Base-by-base conservation (phyloP, 2,888 invertebrate genomes). In the Phasia obesa region DNA sequence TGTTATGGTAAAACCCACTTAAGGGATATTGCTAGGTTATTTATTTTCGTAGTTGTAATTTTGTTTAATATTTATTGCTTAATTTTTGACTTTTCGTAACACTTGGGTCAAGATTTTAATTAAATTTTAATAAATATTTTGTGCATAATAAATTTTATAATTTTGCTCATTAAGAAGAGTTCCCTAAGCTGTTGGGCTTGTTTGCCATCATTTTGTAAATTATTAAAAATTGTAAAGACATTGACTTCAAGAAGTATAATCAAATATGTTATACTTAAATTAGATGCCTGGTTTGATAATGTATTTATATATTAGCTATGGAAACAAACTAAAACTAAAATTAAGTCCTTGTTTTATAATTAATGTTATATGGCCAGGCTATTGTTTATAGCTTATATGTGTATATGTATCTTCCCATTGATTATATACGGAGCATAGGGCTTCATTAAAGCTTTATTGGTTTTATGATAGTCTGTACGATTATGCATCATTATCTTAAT, bases 71-170 rank as follows among this genome's bases (percentile, higher is more conserved):
- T 44, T 51, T 55, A 38, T 55, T 55, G 31, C 31, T 13, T 25
- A 60, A 67, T 67, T 79, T 59, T 53, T 51, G 73, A 60, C 53
- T 73, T 60, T 60, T 59, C 51, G 31, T 69, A 65, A 78, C 74
- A 47, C 74, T 65, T 44, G 70, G 78, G 78, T 78, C 74, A 64
- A 70, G 44, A 78, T 82, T 82, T 82, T 78, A 78, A 82, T 82
- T 79, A 83, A 78, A 83, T 70, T 79, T 77, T 67, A 69, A 76
- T 81, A 67, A 47, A 60, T 67, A 55, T 51, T 44, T 51, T 55
- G 23, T 25, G 23, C 55, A 47, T 44, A 81, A 65, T 67, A 76
- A 65, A 55, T 76, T 76, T 59, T 15, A 1, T 23, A 44, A 57
- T 25, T 42, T 25, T 5, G 57, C 53, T 47, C 35, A 47, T 31